Conservation (phyloP, 2,888 invertebrate genomes). For the Mactromeris polynyma region DNA sequence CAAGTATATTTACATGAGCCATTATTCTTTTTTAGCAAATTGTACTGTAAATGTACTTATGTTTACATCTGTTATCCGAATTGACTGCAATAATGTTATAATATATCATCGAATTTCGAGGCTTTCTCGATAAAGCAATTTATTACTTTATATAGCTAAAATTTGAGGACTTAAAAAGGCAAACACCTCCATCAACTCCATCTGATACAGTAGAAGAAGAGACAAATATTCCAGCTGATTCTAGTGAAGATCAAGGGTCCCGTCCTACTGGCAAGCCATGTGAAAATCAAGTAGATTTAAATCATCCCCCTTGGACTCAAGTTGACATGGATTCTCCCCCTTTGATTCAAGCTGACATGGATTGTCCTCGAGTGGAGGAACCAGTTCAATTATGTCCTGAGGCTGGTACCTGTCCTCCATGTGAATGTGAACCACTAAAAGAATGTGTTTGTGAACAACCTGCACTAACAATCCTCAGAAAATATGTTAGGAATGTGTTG, state of each 20-base stretch:
- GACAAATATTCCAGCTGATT: background rate
- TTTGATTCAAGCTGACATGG: background rate
- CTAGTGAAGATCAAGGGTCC: background rate
- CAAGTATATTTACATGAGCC: too few relatives aligned
- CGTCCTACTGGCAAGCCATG: background rate
- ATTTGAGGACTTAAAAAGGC: background rate
- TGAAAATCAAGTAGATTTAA: constrained; percentile 5
- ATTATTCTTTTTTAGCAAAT: too few relatives aligned
- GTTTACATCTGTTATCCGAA: too few relatives aligned
- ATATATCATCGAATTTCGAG: too few relatives aligned
- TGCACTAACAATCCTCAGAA: constrained; percentile 51
- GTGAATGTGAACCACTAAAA: constrained; percentile 38
- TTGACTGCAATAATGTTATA: too few relatives aligned
- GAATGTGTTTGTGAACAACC: constrained; percentile 62
- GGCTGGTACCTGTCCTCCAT: constrained; percentile 24
- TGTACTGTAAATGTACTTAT: too few relatives aligned
- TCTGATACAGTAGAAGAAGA: background rate
- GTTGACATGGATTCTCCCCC: constrained; percentile 22
- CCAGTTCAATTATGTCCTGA: background rate
- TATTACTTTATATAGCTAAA: background rate
- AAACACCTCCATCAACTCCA: background rate
- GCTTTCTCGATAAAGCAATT: too few relatives aligned
- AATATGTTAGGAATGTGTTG: constrained; percentile 61
- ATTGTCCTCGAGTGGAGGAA: constrained; percentile 13
- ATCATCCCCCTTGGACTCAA: constrained; percentile 14